Evolutionary conservation across 30 jellyfish, hydroid and myxozoan genomes (phyloP), one percentile per base, ranked within the genome.

Genomic region (Catostylus mosaicus): DNA sequence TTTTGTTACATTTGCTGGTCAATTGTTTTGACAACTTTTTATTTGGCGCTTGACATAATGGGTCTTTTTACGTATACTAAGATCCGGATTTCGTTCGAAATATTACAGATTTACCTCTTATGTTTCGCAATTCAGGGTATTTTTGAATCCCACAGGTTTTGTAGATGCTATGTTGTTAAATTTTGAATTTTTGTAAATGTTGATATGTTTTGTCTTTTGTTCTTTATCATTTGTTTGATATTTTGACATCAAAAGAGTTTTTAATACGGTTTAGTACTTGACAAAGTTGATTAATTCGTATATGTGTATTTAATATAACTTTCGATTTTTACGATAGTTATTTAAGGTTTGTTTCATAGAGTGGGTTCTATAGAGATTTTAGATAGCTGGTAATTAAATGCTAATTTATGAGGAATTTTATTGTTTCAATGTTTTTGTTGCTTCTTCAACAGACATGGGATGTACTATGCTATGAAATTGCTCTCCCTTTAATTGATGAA

Each of bases 291-390:
- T 68, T 68, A 33, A 34, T 68, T 34, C 62, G 26, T 59, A 68
- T 37, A 68, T 37, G 56, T 68, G 63, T 77, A 77, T 77, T 77
- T 77, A 77, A 77, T 56, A 62, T 77, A 54, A 77, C 72, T 59
- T 27, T 77, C 88, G 78, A 77, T 77, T 77, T 69, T 77, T 38
- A 40, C 78, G 88, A 77, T 77, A 33, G 88, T 77, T 77, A 62
- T 61, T 54, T 77, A 77, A 77, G 61, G 48, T 46, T 72, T 74
- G 43, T 30, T 27, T 61, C 37, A 59, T 36, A 77, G 88, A 54
- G 88, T 77, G 88, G 88, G 88, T 22, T 77, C 63, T 36, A 77
- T 56, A 56, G 31, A 77, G 43, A 60, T 77, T 34, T 0, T 77
- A 59, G 88, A 40, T 77, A 70, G 78, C 59, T 31, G 76, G 36